Evolutionary conservation across 2,797 vertebrate genomes (phyloP), one percentile per base, ranked within the genome.

Genomic region (Agapornis canus): DNA sequence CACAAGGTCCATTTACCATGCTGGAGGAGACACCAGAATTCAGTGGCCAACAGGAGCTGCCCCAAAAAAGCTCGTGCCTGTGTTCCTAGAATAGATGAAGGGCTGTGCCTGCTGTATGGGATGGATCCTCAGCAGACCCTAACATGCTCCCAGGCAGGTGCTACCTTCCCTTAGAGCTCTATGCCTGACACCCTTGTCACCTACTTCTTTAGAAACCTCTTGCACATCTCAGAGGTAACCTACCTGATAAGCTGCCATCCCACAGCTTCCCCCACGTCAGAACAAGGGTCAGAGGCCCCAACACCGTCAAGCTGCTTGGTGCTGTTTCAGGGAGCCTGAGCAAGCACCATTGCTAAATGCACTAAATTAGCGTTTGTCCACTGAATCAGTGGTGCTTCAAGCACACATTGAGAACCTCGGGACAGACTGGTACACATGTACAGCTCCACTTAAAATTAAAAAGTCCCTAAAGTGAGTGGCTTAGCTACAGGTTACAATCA

Each of bases 1-100:
- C 1, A 0, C 10, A 11, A 22, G 42, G 12, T 56, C 68, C 43
- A 64, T 64, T 59, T 56, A 31, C 43, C 20, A 0, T 1, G 23
- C 59, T 27, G 49, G 35, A 59, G 31, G 20, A 43, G 31, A 66
- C 48, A 47, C 22, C 8, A 56, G 14, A 21, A 32, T 31, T 5
- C 23, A 42, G 75, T 4, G 18, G 29, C 48, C 35, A 57, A 14
- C 31, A 27, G 0, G 5, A 73, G 18, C 19, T 77, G 60, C 17
- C 52, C 19, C 32, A 12, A 37, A 7, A 61, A 22, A 84, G 10
- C 29, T 29, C 42, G 9, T 23, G 42, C 42, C 42, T 9, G 13
- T 25, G 12, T 18, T 51, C 39, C 59, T 29, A 65, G 56, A 49
- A 18, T n/a, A 1, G 15, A 10, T 5, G 59, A 40, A 51, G 43